Evolutionary conservation across 2,888 invertebrate species (phyloP), one percentile per base, ranked within the genome.

Genomic region (Sarcophaga variegata): DNA sequence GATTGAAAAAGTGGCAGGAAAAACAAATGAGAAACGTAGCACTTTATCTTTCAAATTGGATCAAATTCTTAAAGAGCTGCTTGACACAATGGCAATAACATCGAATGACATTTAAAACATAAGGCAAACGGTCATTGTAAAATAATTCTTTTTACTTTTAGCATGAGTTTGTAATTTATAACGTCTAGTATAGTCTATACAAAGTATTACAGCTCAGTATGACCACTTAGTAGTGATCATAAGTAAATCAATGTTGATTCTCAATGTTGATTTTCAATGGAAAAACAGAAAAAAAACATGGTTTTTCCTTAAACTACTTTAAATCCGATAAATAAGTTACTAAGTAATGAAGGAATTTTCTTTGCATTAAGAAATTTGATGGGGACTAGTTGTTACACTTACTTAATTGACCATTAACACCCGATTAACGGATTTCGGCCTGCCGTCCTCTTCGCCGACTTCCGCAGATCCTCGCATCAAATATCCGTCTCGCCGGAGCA

Each of bases 71-170:
- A 45, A 79, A 66, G 54, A 75, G 71, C 64, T 62, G 75, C 69
- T 82, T 86, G 83, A 67, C 79, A 69, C 75, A 25, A 70, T 75
- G 75, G 66, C 64, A 54, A 54, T 47, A 47, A 27, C 76, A 76
- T 37, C 37, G 62, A 77, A 71, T 86, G 86, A 83, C 86, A 86
- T 86, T 86, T 86, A 83, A 86, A 83, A 80, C 8, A 54, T 49
- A 67, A n/a, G 60, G 45, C 66, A 79, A 83, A 80, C 67, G 80
- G 75, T 80, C 76, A 80, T 80, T 72, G 76, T 83, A 63, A 76
- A 78, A 64, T 54, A 80, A 71, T 64, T 80, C 12, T 37, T 49
- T 25, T 25, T 49, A 17, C 17, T 54, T 54, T 54, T 71, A 49
- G 25, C 63, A 20, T 71, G 27, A 70, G 27, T 37, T 74, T n/a